phyloP scores from a whole-genome alignment of 2,888 invertebrate genomes.

The Dryococelus australis region DNA sequence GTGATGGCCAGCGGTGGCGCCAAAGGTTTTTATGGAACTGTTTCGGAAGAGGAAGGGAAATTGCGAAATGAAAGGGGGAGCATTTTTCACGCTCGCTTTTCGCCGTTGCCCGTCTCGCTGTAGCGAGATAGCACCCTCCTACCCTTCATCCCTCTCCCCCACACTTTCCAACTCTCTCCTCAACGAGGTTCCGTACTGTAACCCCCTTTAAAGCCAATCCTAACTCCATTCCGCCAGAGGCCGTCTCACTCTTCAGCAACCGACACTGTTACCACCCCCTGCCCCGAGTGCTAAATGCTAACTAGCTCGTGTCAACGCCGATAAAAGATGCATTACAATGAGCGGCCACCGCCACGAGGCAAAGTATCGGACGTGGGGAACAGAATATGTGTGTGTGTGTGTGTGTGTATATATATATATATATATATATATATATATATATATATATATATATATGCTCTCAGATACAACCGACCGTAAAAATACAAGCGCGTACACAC shows the following conservation, averaged over 20 bases:
- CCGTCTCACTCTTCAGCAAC: not conserved
- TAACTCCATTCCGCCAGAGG: not conserved
- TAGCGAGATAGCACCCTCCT: not conserved
- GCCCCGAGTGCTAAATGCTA: slow-evolving; percentile 31
- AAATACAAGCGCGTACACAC: not conserved
- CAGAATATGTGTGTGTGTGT: not conserved
- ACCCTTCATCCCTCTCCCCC: too few species aligned
- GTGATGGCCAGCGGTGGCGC: not conserved
- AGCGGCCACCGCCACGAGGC: not conserved
- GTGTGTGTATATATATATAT: too few species aligned
- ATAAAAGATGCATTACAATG: slow-evolving; percentile 38
- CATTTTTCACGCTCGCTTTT: slow-evolving; percentile 5
- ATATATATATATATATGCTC: not conserved
- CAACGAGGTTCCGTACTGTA: too few species aligned
- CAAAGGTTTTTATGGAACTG: not conserved
- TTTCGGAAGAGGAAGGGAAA: slow-evolving; percentile 16
- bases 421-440: too few species aligned
- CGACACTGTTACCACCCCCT: not conserved
- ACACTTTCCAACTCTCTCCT: too few species aligned
- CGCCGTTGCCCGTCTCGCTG: not conserved
- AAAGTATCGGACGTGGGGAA: not conserved
- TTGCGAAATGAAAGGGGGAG: slow-evolving; percentile 10
- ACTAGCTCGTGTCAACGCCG: slow-evolving; percentile 35
- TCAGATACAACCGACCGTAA: not conserved
- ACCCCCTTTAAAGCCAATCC: not conserved